Evolutionary conservation across 2,888 invertebrate species (phyloP), one percentile per base, ranked within the genome.

Genomic region (Plutella xylostella): DNA sequence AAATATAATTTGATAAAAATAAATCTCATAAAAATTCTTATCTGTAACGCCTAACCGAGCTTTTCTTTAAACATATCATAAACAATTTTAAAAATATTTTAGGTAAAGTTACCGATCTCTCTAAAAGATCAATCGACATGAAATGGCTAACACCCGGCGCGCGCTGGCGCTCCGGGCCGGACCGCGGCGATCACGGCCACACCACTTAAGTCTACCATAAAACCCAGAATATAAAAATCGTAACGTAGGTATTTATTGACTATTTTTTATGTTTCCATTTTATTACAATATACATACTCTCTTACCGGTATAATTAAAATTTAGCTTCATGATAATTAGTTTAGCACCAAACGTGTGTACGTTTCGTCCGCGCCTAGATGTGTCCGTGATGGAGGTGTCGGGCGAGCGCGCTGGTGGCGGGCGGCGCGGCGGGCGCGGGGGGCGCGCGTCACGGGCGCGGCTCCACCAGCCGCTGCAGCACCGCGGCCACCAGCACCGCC

Each of bases 401-500:
- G 60, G 78, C 74, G 54, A 76, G 72, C 45, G 78, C 76, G 58
- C 74, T 69, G 42, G 73, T 60, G 39, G 60, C n/a, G n/a, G n/a
- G n/a, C n/a, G n/a, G n/a, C n/a, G 61, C 55, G 19, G 38, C 38
- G 38, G 76, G 71, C 70, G 70, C 67, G 63, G 60, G 66, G 49
- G 77, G 72, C 72, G 68, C 77, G 62, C 70, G 80, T 79, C 79
- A 78, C 68, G 77, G 78, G 14, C 67, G 72, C 63, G 76, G 68
- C 61, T 78, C 80, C 61, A 82, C 79, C 55, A 85, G 72, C 55
- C 79, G 83, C 70, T 89, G 87, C 59, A 88, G 79, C 56, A 88
- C 68, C 58, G 87, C 85, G 41, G 90, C 89, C 57, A 89, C 79
- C 51, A 87, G 60, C 58, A 89, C 77, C 46, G 89, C 89, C 60